Conservation (phyloP, 2,888 invertebrate species). For the Erebia epiphron region DNA sequence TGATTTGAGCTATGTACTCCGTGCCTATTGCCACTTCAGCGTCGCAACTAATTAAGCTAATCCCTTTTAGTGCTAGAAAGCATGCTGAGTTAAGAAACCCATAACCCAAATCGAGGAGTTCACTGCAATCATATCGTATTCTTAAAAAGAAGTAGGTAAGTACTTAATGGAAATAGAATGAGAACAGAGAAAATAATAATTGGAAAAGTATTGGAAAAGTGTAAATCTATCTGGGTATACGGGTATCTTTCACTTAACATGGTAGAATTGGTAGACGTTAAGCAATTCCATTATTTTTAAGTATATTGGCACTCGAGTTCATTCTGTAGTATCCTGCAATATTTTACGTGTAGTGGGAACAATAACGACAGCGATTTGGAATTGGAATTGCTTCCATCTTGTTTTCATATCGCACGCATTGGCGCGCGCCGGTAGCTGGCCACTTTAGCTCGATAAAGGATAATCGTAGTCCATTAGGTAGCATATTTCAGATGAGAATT, state of each 20-base stretch:
- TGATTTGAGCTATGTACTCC: too few species aligned
- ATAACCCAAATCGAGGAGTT: too few species aligned
- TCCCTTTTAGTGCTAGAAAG: too few species aligned
- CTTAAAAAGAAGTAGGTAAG: too few species aligned
- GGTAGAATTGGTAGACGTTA: background rate
- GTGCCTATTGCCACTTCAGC: too few species aligned
- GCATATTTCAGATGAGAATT: constrained; percentile 18
- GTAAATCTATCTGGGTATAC: background rate
- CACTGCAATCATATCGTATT: too few species aligned
- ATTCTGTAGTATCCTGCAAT: constrained; percentile 36
- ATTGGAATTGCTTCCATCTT: constrained; percentile 51
- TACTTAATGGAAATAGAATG: too few species aligned
- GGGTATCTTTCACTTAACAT: background rate
- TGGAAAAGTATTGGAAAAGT: background rate
- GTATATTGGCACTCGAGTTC: constrained; percentile 11
- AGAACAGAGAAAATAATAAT: background rate
- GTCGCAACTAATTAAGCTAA: too few species aligned
- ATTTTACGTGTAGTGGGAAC: constrained; percentile 43
- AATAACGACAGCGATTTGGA: constrained; percentile 54
- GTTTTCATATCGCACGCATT: constrained; percentile 49
- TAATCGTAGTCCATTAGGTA: constrained; percentile 29
- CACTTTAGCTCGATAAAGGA: constrained; percentile 29
- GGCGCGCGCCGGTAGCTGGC: constrained; percentile 49
- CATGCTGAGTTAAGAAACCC: too few species aligned
- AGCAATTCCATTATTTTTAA: constrained; percentile 16